A percentile compares a stretch with the other conserved stretches of the same genome.
phyloP scores from a whole-genome alignment of 1,140 invertebrate genomes.

The Mizuhopecten yessoensis region DNA sequence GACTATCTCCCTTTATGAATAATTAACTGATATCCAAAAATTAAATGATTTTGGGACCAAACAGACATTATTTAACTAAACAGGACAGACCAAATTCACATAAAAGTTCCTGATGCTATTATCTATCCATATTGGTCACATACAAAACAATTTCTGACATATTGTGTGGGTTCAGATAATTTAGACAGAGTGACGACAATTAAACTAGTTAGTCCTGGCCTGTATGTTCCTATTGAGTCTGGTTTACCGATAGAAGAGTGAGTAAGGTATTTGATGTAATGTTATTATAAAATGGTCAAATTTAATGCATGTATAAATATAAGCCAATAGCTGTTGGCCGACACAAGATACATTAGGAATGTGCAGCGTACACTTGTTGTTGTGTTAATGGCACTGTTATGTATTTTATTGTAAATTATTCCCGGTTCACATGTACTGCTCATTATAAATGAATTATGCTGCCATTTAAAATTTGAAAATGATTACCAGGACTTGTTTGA shows the following conservation, averaged over 20 bases:
- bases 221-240: background rate
- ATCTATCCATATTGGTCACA: background rate
- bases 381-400: background rate
- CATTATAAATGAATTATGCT: background rate
- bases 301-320: background rate
- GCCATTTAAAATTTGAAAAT: background rate
- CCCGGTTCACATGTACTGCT: background rate
- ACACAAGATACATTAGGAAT: background rate
- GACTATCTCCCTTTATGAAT: background rate
- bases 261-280: background rate
- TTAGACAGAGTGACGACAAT: background rate
- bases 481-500: background rate
- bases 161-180: background rate
- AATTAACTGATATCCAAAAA: background rate
- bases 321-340: background rate
- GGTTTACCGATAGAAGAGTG: background rate
- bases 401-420: background rate
- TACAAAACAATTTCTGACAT: background rate
- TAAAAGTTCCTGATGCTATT: background rate
- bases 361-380: background rate
- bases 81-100: background rate
- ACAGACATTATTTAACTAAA: background rate
- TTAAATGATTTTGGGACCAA: background rate
- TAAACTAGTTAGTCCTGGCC: background rate
- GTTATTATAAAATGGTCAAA: background rate